Conservation (phyloP, 2,888 invertebrate genomes). For the Scelioninae gen. 2 region DNA sequence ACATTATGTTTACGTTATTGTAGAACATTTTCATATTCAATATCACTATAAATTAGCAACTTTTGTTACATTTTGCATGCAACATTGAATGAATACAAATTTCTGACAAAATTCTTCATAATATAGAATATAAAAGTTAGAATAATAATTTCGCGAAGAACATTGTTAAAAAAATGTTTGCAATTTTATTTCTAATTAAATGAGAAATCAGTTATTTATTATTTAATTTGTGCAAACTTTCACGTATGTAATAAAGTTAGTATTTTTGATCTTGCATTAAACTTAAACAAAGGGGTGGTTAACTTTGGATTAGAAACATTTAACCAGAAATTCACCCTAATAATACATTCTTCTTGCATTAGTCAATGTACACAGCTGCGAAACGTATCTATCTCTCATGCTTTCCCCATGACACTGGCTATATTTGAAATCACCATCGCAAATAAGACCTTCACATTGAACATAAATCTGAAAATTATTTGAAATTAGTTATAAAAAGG, state of each 20-base stretch:
- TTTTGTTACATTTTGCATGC: no score
- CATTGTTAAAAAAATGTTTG: no score
- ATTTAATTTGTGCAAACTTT: no score
- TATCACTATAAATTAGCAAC: no score
- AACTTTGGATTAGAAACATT: conserved; percentile 70
- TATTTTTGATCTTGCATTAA: conserved; percentile 59
- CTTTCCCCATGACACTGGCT: conserved; percentile 62
- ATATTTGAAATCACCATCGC: conserved; percentile 62
- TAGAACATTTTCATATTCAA: no score
- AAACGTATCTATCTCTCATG: conserved; percentile 72
- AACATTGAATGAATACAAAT: no score
- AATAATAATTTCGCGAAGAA: no score
- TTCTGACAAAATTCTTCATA: no score
- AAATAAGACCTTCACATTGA: conserved; percentile 62
- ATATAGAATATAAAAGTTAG: no score
- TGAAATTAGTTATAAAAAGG: conserved; percentile 67
- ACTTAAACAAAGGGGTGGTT: conserved; percentile 64
- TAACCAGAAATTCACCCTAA: conserved; percentile 68
- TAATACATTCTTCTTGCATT: conserved; percentile 66
- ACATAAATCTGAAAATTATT: conserved; percentile 60
- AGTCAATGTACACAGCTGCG: conserved; percentile 75
- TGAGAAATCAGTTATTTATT: no score
- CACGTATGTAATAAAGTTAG: conserved; percentile 55
- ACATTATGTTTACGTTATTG: no score
- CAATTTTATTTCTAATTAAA: no score